Percentiles rank a stretch among this genome's conserved stretches.
phyloP scores from a whole-genome alignment of 53 echinoderm and acorn worm genomes.

The Astropecten irregularis region DNA sequence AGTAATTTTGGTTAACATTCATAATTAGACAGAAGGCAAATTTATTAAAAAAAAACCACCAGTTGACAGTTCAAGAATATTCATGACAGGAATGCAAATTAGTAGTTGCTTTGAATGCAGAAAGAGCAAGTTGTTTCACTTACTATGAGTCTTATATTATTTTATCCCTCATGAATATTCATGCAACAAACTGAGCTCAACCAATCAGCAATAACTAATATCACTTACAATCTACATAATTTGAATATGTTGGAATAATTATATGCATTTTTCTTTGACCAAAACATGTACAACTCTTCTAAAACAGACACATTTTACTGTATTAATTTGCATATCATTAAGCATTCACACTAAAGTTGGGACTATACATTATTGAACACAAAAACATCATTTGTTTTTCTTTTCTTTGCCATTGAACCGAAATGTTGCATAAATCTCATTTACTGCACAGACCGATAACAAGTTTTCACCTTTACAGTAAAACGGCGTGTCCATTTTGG shows the following conservation, averaged over 20 bases:
- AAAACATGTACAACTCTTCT: background rate
- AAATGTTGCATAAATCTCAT: conserved; percentile 11
- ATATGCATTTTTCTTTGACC: background rate
- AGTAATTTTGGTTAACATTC: conserved; percentile 8
- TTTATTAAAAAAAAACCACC: background rate
- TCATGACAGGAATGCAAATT: background rate
- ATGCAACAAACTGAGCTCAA: background rate
- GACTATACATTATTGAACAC: conserved; percentile 8
- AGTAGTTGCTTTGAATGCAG: background rate
- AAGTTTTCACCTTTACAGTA: background rate
- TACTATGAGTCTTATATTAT: background rate
- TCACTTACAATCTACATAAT: conserved; percentile 2
- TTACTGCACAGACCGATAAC: background rate
- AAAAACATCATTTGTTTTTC: background rate
- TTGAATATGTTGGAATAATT: background rate
- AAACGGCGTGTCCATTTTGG: background rate
- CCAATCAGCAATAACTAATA: background rate
- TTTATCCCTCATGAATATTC: conserved; percentile 31
- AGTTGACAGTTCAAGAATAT: conserved; percentile 25
- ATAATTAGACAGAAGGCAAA: conserved; percentile 12
- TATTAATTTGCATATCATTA: conserved; percentile 9
- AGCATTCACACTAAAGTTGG: background rate
- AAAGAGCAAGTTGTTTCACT: background rate
- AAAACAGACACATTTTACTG: background rate
- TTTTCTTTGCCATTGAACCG: no score